A percentile compares a stretch with the other conserved stretches of the same genome.
Conservation (phyloP, 1,140 invertebrate genomes). For the Bradysia coprophila region DNA sequence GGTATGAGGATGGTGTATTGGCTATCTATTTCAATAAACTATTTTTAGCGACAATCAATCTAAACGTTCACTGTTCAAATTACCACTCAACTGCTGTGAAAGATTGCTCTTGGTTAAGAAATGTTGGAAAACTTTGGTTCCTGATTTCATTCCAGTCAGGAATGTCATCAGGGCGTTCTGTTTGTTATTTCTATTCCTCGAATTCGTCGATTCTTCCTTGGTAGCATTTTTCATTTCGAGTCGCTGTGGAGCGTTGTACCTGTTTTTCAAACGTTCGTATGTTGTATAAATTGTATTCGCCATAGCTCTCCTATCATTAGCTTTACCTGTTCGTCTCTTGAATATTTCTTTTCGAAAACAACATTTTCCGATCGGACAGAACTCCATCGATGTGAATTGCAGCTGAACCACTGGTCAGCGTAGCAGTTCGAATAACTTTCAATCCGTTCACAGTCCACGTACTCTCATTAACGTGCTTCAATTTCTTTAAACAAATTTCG, state of each 20-base stretch:
- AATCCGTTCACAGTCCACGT: conserved; percentile 22
- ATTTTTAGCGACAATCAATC: not conserved
- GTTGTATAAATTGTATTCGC: no score
- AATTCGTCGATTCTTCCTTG: conserved; percentile 17
- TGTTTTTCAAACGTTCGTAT: no score
- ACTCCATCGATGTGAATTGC: conserved; percentile 23
- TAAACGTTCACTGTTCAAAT: not conserved
- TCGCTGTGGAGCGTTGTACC: conserved; percentile 22
- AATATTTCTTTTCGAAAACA: conserved; percentile 23
- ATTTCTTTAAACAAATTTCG: conserved; percentile 25
- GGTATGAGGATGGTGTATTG: conserved; percentile 41
- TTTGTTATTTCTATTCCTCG: conserved; percentile 27
- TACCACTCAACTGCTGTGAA: conserved; percentile 28
- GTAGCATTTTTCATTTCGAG: conserved; percentile 20
- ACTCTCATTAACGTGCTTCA: conserved; percentile 31
- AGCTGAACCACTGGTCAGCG: conserved; percentile 21
- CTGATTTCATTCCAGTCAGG: conserved; percentile 34
- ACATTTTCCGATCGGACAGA: conserved; percentile 21
- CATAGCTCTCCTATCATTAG: no score
- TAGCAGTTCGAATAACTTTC: conserved; percentile 20
- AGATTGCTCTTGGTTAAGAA: conserved; percentile 38
- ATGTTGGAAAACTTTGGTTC: conserved; percentile 41
- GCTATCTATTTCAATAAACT: conserved; percentile 24
- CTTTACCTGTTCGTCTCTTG: conserved; percentile 23
- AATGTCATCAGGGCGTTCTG: conserved; percentile 36